These are phyloP conservation scores for Linnaemya vulpina DNA, from an alignment of 2,888 invertebrate genomes.

Conservation along the genomic window DNA sequence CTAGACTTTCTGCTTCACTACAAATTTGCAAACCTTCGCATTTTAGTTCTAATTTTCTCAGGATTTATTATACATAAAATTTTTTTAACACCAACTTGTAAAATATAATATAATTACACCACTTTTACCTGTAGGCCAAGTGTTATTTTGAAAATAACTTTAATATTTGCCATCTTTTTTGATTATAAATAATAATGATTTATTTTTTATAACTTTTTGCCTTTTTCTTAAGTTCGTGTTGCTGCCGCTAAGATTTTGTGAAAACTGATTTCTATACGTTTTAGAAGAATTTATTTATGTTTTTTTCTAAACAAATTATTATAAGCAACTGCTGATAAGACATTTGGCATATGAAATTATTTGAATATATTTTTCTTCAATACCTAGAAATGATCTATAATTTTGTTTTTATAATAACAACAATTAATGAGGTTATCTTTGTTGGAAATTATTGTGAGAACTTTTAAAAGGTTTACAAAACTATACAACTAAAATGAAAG, in stretches of 20 bases:
- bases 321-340: conserved; percentile 43
- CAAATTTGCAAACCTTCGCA: too few relatives aligned
- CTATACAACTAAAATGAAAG: conserved; percentile 7
- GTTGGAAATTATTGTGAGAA: conserved; percentile 34
- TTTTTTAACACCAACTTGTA: not conserved
- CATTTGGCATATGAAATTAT: conserved; percentile 20
- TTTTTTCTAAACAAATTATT: conserved; percentile 9
- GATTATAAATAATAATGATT: too few relatives aligned
- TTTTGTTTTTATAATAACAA: conserved; percentile 1
- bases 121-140: conserved; percentile 60
- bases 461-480: conserved; percentile 40
- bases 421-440: conserved; percentile 65
- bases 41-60: not conserved
- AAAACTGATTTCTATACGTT: conserved; percentile 49
- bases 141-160: conserved; percentile 49
- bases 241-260: not conserved
- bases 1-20: too few relatives aligned
- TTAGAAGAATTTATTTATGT: conserved; percentile 17
- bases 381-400: conserved; percentile 53
- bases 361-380: conserved; percentile 36
- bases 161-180: conserved; percentile 4
- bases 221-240: conserved; percentile 19
- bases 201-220: too few relatives aligned
- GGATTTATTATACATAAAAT: not conserved
- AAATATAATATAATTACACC: not conserved